These are phyloP conservation scores for Heliangelus exortis DNA, from an alignment of 2,797 vertebrate genomes.

Conservation along the genomic window DNA sequence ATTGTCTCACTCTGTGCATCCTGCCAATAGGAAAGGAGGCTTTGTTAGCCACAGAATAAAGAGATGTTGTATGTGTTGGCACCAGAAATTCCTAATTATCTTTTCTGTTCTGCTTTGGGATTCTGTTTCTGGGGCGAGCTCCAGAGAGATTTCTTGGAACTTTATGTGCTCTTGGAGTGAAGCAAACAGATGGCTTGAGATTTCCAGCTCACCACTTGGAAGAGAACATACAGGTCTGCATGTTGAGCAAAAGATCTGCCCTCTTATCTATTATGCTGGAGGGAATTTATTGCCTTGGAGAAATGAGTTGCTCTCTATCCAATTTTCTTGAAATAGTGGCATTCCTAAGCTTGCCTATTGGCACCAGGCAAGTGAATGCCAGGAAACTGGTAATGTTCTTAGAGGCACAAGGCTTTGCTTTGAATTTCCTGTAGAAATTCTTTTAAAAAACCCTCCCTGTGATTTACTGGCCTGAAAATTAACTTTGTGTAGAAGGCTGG, in stretches of 20 bases:
- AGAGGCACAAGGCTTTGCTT: conserved; percentile 1
- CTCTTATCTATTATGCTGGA: conserved; percentile 8
- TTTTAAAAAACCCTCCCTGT: background rate
- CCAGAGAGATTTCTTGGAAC: conserved; percentile 63
- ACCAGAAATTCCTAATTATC: conserved; percentile 36
- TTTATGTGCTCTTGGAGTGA: background rate
- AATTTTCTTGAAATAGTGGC: conserved; percentile 8
- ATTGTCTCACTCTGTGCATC: background rate
- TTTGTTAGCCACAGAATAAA: conserved; percentile 11
- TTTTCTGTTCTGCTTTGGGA: conserved; percentile 34
- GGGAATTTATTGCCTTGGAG: conserved; percentile 21
- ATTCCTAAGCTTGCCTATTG: background rate
- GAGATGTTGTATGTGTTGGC: conserved; percentile 37
- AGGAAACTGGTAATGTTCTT: conserved; percentile 4
- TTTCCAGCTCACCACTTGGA: conserved; percentile 42
- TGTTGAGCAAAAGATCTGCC: conserved; percentile 11
- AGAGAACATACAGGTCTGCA: background rate
- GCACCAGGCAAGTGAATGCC: background rate
- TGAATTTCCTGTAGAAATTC: conserved; percentile 32
- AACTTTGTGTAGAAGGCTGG: background rate
- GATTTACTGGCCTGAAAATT: conserved; percentile 12
- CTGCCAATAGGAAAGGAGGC: conserved; percentile 8
- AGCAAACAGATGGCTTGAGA: background rate
- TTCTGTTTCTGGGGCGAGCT: conserved; percentile 55
- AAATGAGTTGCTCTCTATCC: background rate